A percentile compares a stretch with the other conserved stretches of the same genome.
phyloP scores from a whole-genome alignment of 2,797 vertebrate species.

The Dryobates pubescens region DNA sequence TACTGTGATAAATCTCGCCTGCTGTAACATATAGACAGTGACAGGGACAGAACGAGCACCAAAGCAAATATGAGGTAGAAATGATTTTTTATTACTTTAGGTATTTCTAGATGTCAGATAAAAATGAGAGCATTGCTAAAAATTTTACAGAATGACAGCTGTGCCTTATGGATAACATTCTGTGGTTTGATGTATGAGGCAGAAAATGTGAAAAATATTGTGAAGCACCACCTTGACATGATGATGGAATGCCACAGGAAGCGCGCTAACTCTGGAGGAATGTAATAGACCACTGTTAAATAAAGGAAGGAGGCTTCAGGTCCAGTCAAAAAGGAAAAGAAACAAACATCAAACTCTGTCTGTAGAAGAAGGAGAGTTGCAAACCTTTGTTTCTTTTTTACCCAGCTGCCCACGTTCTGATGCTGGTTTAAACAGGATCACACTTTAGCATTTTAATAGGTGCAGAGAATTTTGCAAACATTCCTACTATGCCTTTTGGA shows the following conservation, averaged over 20 bases:
- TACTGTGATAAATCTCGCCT: slow-evolving; percentile 72
- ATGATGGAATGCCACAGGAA: slow-evolving; percentile 77
- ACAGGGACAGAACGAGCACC: slow-evolving; percentile 79
- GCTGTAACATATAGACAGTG: slow-evolving; percentile 66
- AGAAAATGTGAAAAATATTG: slow-evolving; percentile 84
- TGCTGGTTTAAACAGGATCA: background rate
- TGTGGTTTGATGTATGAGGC: slow-evolving; percentile 80
- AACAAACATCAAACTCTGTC: background rate
- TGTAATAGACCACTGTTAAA: slow-evolving; percentile 60
- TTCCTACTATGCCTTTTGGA: background rate
- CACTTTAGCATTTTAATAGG: background rate
- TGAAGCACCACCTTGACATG: slow-evolving; percentile 72
- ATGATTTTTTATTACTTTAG: slow-evolving; percentile 82
- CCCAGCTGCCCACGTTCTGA: background rate
- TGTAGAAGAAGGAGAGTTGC: background rate
- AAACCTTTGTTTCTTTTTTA: background rate
- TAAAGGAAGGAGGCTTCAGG: slow-evolving; percentile 1
- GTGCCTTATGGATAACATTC: slow-evolving; percentile 79
- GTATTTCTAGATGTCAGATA: slow-evolving; percentile 82
- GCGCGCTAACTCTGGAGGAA: slow-evolving; percentile 47
- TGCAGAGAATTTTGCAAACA: background rate
- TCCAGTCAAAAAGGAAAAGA: background rate
- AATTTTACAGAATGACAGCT: slow-evolving; percentile 79
- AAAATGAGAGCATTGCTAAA: slow-evolving; percentile 82
- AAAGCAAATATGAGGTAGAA: slow-evolving; percentile 80